Percentiles rank a stretch among this genome's conserved stretches.
These are phyloP conservation scores for Helarctos malayanus DNA, from an alignment of 2,797 vertebrate genomes.

Conservation along the genomic window DNA sequence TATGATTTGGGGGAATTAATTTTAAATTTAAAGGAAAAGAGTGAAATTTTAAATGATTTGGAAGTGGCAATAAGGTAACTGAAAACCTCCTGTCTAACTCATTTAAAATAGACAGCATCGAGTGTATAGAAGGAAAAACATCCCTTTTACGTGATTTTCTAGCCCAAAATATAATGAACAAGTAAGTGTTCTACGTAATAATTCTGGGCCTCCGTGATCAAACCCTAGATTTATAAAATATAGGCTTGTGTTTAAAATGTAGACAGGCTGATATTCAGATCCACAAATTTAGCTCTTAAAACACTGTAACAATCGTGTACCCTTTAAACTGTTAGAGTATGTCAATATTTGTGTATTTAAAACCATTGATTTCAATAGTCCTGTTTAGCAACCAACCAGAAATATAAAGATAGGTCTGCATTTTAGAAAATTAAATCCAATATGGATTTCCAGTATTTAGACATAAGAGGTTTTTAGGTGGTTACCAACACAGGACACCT, in stretches of 20 bases:
- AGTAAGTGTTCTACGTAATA: constrained; percentile 13
- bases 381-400: neutral
- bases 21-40: constrained; percentile 55
- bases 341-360: neutral
- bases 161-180: neutral
- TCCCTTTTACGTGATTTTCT: neutral
- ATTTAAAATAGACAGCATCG: neutral
- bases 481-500: neutral
- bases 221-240: constrained; percentile 45
- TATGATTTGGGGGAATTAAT: constrained; percentile 27
- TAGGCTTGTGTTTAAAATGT: neutral
- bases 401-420: neutral
- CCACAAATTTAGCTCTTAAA: constrained; percentile 32
- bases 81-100: constrained; percentile 58
- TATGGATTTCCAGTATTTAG: neutral
- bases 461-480: neutral
- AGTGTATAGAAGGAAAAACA: neutral
- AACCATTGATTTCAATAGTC: neutral
- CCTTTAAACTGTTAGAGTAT: neutral
- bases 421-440: constrained; percentile 33
- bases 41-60: neutral
- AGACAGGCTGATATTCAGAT: neutral
- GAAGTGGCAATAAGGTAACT: neutral
- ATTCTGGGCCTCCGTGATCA: neutral
- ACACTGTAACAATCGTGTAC: neutral